Evolutionary conservation across 2,113 vertebrate species (phyloP), one percentile per base, ranked within the genome.

Genomic region (Cathartes aura): DNA sequence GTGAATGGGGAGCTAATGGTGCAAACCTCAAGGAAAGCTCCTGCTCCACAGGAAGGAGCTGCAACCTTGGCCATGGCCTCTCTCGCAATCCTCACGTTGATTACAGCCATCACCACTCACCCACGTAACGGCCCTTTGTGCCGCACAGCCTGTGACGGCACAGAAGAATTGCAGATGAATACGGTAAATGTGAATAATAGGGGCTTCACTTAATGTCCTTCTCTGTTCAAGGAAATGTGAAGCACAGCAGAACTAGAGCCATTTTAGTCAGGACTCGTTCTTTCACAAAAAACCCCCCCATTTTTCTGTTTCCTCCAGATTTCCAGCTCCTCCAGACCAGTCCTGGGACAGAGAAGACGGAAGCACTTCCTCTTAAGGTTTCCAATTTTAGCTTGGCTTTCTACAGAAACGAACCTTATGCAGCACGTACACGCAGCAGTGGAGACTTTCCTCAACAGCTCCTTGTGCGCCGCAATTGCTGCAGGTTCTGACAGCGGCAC

Each of bases 41-140:
- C 71, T 79, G 52, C 32, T 80, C 18, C 64, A 8, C 15, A 52
- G 3, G 5, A 82, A 83, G 71, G 34, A 91, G 72, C 63, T 40
- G 67, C 38, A 80, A 14, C 50, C 70, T 43, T 8, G 23, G 50
- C 59, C 66, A 29, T 3, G 3, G 78, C 19, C 30, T 32, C 55
- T 55, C 64, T 30, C 3, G 7, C 20, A 56, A 45, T 29, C 34
- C 27, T 74, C 45, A 36, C 26, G 1, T 30, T 8, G 24, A 8
- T 11, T 11, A 60, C 55, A 56, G 55, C 22, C 36, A 8, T 12
- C 59, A 42, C 20, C 9, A 15, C 9, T 20, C 18, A 24, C 22
- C 42, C 16, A 19, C 6, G 5, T 2, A 15, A 5, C 1, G 0
- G 38, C 68, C 59, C 62, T 27, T 10, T 8, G 62, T 29, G 55